phyloP scores from a whole-genome alignment of 1,140 invertebrate genomes.

The Saccostrea glomerata region DNA sequence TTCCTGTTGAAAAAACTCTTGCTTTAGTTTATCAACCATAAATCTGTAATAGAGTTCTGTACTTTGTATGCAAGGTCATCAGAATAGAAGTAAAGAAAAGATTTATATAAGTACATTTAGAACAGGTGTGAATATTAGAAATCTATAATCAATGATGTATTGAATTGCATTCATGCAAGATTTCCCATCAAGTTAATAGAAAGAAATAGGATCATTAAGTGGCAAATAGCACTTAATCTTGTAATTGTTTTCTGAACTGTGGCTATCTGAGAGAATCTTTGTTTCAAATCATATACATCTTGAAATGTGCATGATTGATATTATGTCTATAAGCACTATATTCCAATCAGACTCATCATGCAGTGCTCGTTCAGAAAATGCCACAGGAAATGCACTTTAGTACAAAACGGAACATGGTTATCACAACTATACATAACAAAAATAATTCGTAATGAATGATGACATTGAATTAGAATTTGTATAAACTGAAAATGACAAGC shows the following conservation, averaged over 20 bases:
- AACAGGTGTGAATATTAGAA: neutral
- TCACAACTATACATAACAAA: neutral
- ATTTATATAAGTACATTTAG: neutral
- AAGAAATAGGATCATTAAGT: neutral
- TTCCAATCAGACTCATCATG: neutral
- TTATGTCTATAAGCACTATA: neutral
- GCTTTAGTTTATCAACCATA: neutral
- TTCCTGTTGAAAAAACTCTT: neutral
- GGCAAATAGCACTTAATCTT: neutral
- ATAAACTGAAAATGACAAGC: conserved; percentile 23
- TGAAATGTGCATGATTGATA: neutral
- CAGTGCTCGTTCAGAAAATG: neutral
- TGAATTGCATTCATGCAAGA: neutral
- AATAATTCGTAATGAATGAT: conserved; percentile 25
- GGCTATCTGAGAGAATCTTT: neutral
- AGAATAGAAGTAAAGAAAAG: neutral
- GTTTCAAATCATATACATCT: neutral
- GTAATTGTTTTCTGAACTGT: neutral
- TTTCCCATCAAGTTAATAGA: neutral
- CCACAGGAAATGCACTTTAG: neutral
- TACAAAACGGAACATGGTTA: neutral
- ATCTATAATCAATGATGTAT: neutral
- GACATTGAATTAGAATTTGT: conserved; percentile 4
- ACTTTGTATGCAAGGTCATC: neutral
- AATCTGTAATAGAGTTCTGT: neutral